Evolutionary conservation across 1,140 invertebrate species (phyloP).

Genomic region (Leucophenga varia): DNA sequence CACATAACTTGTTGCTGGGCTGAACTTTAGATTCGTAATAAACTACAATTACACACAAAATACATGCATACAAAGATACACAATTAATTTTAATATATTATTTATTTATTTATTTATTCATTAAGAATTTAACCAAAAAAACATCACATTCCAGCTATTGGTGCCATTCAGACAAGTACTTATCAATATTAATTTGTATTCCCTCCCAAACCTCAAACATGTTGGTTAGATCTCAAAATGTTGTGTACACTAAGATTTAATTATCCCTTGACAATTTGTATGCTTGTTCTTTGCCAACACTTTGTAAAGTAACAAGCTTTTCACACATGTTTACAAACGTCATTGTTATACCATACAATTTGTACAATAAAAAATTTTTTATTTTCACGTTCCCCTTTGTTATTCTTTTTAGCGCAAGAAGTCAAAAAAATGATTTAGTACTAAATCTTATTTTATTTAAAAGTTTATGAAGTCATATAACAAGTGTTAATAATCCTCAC

Average conservation of each 20-base stretch:
- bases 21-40: slow-evolving; percentile 22
- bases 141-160: slow-evolving; percentile 40
- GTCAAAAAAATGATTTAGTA: slow-evolving; percentile 36
- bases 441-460: no score
- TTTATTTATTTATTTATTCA: slow-evolving; percentile 37
- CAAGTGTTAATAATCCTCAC: no score
- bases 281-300: slow-evolving; percentile 1
- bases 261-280: slow-evolving; percentile 6
- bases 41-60: slow-evolving; percentile 5
- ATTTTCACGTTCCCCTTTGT: slow-evolving; percentile 16
- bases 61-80: slow-evolving; percentile 6
- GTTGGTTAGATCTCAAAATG: slow-evolving; percentile 19
- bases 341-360: slow-evolving; percentile 24
- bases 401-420: slow-evolving; percentile 31
- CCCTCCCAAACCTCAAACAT: slow-evolving; percentile 12
- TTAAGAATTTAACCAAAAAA: slow-evolving; percentile 19
- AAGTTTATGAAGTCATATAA: no score
- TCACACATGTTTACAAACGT: slow-evolving; percentile 13
- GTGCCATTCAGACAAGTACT: slow-evolving; percentile 34
- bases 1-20: slow-evolving; percentile 27
- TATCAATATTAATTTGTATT: slow-evolving; percentile 30
- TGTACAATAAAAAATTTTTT: slow-evolving; percentile 26
- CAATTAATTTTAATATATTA: slow-evolving; percentile 12
- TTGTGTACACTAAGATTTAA: slow-evolving; percentile 5
- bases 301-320: slow-evolving; percentile 12